These are phyloP conservation scores for Catharus minimus DNA, from an alignment of 2,113 vertebrate genomes.

Conservation along the genomic window DNA sequence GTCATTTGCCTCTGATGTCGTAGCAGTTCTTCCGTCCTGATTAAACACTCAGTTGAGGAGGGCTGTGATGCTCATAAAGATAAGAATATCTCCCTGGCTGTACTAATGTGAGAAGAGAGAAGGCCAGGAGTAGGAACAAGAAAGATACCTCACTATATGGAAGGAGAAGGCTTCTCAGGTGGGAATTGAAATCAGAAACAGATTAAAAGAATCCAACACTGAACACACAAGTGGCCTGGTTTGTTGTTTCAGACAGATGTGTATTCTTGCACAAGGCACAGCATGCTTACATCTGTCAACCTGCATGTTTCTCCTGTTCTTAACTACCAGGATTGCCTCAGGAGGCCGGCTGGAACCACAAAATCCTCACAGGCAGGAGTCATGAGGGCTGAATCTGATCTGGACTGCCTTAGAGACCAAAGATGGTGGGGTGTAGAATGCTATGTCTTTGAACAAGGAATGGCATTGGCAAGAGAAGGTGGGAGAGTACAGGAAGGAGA, in stretches of 20 bases:
- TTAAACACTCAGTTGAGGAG: neutral
- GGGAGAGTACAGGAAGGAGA: neutral
- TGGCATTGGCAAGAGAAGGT: fast-evolving
- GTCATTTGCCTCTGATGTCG: neutral
- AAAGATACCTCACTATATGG: neutral
- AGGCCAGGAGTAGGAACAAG: neutral
- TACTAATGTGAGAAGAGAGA: neutral
- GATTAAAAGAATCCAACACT: neutral
- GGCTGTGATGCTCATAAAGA: neutral
- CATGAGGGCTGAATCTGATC: neutral
- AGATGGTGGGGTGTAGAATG: neutral
- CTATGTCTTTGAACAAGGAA: neutral
- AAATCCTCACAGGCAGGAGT: neutral
- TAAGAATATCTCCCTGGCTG: neutral
- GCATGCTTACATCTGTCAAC: neutral
- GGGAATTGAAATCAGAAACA: neutral
- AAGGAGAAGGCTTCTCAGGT: neutral
- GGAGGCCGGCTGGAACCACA: neutral
- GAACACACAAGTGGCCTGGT: neutral
- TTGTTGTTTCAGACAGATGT: neutral
- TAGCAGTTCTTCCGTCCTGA: neutral
- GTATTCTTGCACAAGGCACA: neutral
- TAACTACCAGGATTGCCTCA: neutral
- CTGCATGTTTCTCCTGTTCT: neutral
- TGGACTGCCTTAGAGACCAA: neutral